A percentile compares a stretch with the other conserved stretches of the same genome.
Evolutionary conservation across 1,140 invertebrate species (phyloP).

Genomic region (Drosophila chauvacae): DNA sequence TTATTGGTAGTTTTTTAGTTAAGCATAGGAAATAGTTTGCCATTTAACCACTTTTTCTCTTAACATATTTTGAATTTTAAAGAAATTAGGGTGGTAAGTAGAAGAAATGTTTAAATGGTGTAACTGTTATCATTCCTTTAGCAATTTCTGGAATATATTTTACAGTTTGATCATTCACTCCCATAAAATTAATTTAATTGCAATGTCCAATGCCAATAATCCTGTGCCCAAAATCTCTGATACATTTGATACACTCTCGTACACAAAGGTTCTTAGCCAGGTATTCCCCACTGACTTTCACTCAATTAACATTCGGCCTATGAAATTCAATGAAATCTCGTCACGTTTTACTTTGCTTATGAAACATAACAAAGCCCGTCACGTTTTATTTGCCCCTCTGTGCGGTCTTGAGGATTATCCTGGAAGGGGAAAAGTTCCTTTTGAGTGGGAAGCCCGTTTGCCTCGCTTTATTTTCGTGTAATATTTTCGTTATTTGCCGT

Average conservation of each 20-base stretch:
- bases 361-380: constrained; percentile 41
- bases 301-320: constrained; percentile 38
- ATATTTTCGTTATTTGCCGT: constrained; percentile 48
- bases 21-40: too few relatives aligned
- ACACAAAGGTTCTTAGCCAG: not conserved
- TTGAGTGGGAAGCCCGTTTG: not conserved
- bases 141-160: too few relatives aligned
- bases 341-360: constrained; percentile 45
- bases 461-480: constrained; percentile 24
- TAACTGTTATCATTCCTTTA: too few relatives aligned
- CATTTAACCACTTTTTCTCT: too few relatives aligned
- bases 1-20: too few relatives aligned
- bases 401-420: constrained; percentile 21
- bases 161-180: too few relatives aligned
- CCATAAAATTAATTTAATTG: too few relatives aligned
- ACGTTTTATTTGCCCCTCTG: constrained; percentile 37
- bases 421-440: not conserved
- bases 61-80: too few relatives aligned
- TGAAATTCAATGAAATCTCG: constrained; percentile 24
- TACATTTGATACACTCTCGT: constrained; percentile 3
- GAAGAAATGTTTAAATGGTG: too few relatives aligned
- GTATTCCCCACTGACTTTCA: not conserved
- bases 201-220: not conserved
- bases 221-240: not conserved
- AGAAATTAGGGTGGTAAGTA: too few relatives aligned